A percentile compares a stretch with the other conserved stretches of the same genome.
These are phyloP conservation scores for Seriola rivoliana DNA, from an alignment of 2,113 vertebrate genomes.

Conservation along the genomic window DNA sequence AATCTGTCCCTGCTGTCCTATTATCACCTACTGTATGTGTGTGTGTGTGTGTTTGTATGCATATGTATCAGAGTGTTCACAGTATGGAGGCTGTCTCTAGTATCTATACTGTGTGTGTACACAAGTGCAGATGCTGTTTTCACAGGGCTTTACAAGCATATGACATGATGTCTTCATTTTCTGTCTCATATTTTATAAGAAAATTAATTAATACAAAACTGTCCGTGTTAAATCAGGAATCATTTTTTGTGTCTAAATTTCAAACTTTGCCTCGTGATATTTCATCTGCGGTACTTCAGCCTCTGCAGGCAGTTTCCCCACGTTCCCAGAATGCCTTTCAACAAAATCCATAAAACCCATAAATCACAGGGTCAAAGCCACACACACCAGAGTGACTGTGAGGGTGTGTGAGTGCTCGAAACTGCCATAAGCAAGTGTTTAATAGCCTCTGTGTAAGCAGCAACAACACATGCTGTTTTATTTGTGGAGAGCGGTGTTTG, in stretches of 20 bases:
- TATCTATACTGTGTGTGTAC: background rate
- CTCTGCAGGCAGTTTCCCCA: background rate
- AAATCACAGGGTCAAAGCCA: slow-evolving; percentile 1
- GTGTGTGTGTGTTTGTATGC: background rate
- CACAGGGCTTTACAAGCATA: background rate
- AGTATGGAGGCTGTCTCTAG: background rate
- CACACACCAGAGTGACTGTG: background rate
- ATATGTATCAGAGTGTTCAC: background rate
- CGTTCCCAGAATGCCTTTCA: slow-evolving; percentile 30
- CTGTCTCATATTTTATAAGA: too few relatives aligned
- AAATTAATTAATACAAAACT: too few relatives aligned
- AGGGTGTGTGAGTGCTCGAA: background rate
- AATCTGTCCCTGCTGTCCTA: slow-evolving; percentile 52
- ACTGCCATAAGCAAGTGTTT: background rate
- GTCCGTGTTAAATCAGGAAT: too few relatives aligned
- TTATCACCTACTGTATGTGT: slow-evolving; percentile 32
- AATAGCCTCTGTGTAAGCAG: background rate
- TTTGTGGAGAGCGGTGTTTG: background rate
- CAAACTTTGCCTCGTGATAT: background rate
- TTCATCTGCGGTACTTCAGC: background rate
- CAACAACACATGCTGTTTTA: background rate
- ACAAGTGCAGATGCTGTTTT: background rate
- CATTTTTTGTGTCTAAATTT: background rate
- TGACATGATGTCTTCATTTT: background rate
- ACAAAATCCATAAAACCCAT: slow-evolving; percentile 10